phyloP scores from a whole-genome alignment of 2,888 invertebrate genomes.

The Drosophila recens region DNA sequence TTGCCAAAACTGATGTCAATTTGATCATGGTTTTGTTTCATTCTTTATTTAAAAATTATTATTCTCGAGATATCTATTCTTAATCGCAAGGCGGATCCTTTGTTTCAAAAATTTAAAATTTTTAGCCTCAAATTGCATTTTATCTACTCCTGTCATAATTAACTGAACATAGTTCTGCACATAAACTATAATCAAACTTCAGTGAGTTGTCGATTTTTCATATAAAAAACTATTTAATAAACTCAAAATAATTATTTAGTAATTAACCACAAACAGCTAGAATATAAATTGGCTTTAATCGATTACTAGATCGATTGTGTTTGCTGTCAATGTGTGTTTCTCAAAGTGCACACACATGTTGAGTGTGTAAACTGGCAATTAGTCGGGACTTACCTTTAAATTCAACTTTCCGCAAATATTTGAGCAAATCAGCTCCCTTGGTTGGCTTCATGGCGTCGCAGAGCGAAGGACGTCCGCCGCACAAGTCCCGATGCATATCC shows the following conservation, averaged over 20 bases:
- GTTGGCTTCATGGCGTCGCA: constrained; percentile 96
- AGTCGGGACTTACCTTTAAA: constrained; percentile 90
- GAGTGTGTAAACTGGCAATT: neutral
- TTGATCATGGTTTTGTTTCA: too few relatives aligned
- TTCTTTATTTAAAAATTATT: too few relatives aligned
- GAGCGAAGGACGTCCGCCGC: constrained; percentile 90
- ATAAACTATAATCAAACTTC: too few relatives aligned
- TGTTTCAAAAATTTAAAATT: too few relatives aligned
- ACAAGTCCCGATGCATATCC: constrained; percentile 94
- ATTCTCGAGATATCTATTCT: too few relatives aligned
- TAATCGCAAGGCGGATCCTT: too few relatives aligned
- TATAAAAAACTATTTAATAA: too few relatives aligned
- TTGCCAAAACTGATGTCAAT: too few relatives aligned
- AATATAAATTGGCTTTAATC: neutral
- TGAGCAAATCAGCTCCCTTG: constrained; percentile 93
- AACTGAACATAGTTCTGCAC: too few relatives aligned
- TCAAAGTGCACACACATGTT: neutral
- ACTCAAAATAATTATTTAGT: neutral
- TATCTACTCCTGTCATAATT: too few relatives aligned
- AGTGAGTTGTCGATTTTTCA: too few relatives aligned
- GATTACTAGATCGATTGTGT: neutral
- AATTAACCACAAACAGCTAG: neutral
- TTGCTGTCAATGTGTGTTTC: neutral
- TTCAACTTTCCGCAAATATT: constrained; percentile 93
- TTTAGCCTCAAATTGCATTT: too few relatives aligned